Conservation (phyloP, 2,797 vertebrate genomes). For the Clarias laeviceps region DNA sequence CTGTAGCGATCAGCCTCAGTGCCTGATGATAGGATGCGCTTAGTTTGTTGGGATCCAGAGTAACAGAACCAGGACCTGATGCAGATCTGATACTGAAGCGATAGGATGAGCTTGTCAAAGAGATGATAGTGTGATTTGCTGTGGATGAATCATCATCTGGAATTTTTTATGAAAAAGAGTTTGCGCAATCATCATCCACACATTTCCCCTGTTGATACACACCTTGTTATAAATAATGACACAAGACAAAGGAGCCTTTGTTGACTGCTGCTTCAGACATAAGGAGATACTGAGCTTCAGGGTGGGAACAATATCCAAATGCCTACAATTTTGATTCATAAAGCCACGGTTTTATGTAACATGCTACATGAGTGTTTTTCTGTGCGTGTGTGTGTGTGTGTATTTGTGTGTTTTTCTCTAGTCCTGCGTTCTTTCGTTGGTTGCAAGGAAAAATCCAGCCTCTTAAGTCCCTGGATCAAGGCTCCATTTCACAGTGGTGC, state of each 20-base stretch:
- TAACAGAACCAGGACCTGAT: slow-evolving; percentile 35
- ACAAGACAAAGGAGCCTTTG: slow-evolving; percentile 57
- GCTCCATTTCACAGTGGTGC: slow-evolving; percentile 80
- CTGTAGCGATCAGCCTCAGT: slow-evolving; percentile 48
- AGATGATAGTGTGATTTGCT: slow-evolving; percentile 42
- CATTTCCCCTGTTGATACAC: slow-evolving; percentile 30
- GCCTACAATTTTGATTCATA: slow-evolving; percentile 60
- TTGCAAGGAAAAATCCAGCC: slow-evolving; percentile 75
- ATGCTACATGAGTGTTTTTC: slow-evolving; percentile 44
- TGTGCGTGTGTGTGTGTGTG: neutral
- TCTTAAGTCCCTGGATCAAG: slow-evolving; percentile 74
- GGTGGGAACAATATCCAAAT: slow-evolving; percentile 62
- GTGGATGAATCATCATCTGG: slow-evolving; percentile 6
- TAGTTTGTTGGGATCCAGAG: neutral
- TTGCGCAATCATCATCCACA: slow-evolving; percentile 15
- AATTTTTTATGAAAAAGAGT: slow-evolving; percentile 25
- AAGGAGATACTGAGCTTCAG: slow-evolving; percentile 51
- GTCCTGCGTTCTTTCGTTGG: slow-evolving; percentile 65
- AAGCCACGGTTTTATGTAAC: slow-evolving; percentile 57
- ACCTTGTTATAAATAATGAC: slow-evolving; percentile 58
- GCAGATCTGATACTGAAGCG: slow-evolving; percentile 33
- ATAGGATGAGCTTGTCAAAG: slow-evolving; percentile 13
- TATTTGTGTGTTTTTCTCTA: slow-evolving; percentile 41
- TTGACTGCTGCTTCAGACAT: slow-evolving; percentile 54
- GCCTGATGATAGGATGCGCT: slow-evolving; percentile 43